Evolutionary conservation across 2,113 vertebrate species (phyloP), one percentile per base, ranked within the genome.

Genomic region (Cololabis saira): DNA sequence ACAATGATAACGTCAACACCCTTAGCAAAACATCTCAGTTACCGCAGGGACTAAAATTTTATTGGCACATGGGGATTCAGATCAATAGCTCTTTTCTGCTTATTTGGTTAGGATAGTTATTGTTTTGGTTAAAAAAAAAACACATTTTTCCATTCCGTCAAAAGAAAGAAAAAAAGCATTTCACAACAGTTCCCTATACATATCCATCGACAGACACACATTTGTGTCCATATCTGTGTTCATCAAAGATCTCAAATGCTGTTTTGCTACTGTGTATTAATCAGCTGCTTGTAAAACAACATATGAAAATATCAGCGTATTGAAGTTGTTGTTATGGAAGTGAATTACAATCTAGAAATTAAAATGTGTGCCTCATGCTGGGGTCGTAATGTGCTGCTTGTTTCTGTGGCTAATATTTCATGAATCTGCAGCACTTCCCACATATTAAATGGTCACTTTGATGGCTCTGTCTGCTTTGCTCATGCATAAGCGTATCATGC

Each of bases 21-120:
- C 40, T 1, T 2, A 71, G 68, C 59, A 56, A 69, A 67, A 47
- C 43, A 3, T 71, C 60, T 68, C 48, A 64, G 61, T 71, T n/a
- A 71, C 76, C 62, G 14, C 30, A 80, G 76, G 80, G 87, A 63
- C 67, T 73, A 56, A 78, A 73, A 87, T 82, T 77, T 43, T 93
- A 94, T 92, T 90, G 92, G 94, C 93, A 93, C 91, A 90, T 72
- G 85, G 92, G 87, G 90, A 93, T 85, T 88, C 93, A 89, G 93
- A 96, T 96, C 95, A 93, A 97, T 97, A 95, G 90, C 81, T 82
- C 90, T 90, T 92, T 94, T 96, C 93, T 96, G 93, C 93, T 95
- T 94, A 95, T 96, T 96, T 95, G 94, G 93, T 92, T 93, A 72
- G 27, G 90, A 77, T 84, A 18, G 10, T 68, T 60, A 33, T 92